These are phyloP conservation scores for Ennomos erosarius DNA, from an alignment of 2,888 invertebrate genomes.

Conservation along the genomic window DNA sequence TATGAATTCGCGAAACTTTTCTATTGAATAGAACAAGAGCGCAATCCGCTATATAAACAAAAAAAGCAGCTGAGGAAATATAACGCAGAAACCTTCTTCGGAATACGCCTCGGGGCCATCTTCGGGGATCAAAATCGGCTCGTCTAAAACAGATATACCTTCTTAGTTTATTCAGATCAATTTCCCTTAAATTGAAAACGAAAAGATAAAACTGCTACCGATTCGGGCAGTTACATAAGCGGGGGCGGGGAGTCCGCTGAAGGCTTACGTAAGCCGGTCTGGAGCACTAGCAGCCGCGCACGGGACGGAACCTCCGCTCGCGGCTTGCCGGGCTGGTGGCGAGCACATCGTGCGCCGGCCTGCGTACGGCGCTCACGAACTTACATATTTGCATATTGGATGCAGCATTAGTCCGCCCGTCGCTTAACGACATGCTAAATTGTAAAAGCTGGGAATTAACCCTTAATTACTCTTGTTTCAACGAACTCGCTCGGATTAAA, in stretches of 20 bases:
- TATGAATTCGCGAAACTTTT: conserved; percentile 16
- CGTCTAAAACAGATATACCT: conserved; percentile 39
- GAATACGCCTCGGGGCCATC: conserved; percentile 28
- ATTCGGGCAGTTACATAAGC: conserved; percentile 78
- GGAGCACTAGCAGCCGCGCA: conserved; percentile 45
- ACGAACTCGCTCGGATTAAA: conserved; percentile 36
- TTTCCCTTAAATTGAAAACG: conserved; percentile 58
- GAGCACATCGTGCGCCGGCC: conserved; percentile 16
- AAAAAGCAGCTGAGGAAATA: conserved; percentile 20
- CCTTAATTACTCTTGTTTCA: conserved; percentile 42
- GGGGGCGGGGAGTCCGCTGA: conserved; percentile 64
- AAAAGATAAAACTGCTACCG: conserved; percentile 58
- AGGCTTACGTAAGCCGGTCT: conserved; percentile 78
- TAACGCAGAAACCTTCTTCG: conserved; percentile 18
- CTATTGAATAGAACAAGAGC: conserved; percentile 18
- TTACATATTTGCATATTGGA: conserved; percentile 18
- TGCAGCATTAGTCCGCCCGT: conserved; percentile 24
- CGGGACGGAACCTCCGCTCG: neutral
- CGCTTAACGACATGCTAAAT: conserved; percentile 38
- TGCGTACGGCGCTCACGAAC: neutral
- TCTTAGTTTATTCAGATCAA: conserved; percentile 48
- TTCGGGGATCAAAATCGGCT: conserved; percentile 32
- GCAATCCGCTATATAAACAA: conserved; percentile 31
- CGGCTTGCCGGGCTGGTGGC: conserved; percentile 7
- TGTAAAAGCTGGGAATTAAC: conserved; percentile 42